Evolutionary conservation across 2,888 invertebrate species (phyloP).

Genomic region (Eilema sororculum): DNA sequence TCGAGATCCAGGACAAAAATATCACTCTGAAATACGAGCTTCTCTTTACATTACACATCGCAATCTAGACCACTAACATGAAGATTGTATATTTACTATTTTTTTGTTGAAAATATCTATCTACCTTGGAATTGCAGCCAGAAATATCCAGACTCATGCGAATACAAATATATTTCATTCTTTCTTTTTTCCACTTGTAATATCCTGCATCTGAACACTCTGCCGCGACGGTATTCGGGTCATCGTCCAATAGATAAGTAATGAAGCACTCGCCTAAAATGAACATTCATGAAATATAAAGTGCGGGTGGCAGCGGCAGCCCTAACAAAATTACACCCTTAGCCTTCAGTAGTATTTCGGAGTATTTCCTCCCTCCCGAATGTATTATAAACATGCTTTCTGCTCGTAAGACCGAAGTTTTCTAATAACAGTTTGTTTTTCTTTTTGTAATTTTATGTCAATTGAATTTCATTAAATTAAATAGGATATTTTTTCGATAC

Average conservation of each 20-base stretch:
- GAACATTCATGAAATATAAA: conserved; percentile 4
- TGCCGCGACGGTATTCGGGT: not conserved
- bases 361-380: conserved; percentile 12
- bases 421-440: conserved; percentile 12
- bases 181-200: no score
- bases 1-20: no score
- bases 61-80: no score
- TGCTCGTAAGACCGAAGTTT: conserved; percentile 4
- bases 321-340: conserved; percentile 11
- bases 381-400: conserved; percentile 7
- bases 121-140: no score
- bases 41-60: no score
- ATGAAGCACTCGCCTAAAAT: not conserved
- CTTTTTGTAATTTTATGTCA: conserved; percentile 7
- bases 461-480: conserved; percentile 9
- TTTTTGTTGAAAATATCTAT: no score
- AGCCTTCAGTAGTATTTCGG: conserved; percentile 16
- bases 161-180: not conserved
- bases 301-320: not conserved
- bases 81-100: no score
- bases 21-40: no score
- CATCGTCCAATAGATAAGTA: not conserved
- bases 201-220: not conserved
- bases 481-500: not conserved
- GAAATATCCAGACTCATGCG: not conserved